Evolutionary conservation across 2,113 vertebrate genomes (phyloP).

Genomic region (Anseranas semipalmata): DNA sequence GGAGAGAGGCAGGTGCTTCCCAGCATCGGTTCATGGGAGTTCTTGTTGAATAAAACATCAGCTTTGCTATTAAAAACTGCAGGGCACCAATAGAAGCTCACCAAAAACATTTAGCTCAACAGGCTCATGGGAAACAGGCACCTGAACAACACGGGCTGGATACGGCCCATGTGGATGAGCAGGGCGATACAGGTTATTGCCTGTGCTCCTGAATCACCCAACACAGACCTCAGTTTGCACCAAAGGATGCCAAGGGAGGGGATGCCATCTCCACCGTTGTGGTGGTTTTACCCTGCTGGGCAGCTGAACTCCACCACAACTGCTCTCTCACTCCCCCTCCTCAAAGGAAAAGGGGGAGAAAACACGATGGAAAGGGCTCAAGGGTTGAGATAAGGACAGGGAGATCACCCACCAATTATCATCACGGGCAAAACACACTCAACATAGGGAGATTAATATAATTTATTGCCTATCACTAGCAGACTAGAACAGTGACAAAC

Average conservation of each 20-base stretch:
- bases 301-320: too few relatives aligned
- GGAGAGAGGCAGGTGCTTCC: neutral
- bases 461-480: too few relatives aligned
- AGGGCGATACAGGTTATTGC: neutral
- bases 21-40: neutral
- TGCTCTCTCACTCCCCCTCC: too few relatives aligned
- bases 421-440: too few relatives aligned
- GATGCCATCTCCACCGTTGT: neutral
- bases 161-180: fast-evolving
- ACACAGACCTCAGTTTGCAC: neutral
- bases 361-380: too few relatives aligned
- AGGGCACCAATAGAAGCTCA: neutral
- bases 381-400: too few relatives aligned
- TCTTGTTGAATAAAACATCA: neutral
- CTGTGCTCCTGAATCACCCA: neutral
- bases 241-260: neutral
- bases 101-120: neutral
- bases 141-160: neutral
- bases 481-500: too few relatives aligned
- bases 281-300: too few relatives aligned
- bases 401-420: too few relatives aligned
- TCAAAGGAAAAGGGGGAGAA: too few relatives aligned
- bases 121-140: neutral
- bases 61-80: neutral
- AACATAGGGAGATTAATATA: too few relatives aligned